Evolutionary conservation across 2,113 vertebrate genomes (phyloP).

Genomic region (Antechinus stuartii): DNA sequence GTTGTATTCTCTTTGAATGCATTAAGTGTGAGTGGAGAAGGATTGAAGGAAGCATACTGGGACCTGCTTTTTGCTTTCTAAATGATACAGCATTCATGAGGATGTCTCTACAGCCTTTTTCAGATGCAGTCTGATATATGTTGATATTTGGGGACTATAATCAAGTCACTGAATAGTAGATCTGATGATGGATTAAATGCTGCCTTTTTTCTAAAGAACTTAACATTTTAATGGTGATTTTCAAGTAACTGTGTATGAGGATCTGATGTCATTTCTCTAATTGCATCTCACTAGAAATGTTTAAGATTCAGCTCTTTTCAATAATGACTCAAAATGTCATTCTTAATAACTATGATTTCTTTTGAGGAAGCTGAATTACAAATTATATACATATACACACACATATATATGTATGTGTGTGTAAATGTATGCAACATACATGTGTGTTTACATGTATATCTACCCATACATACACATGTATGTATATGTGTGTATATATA

Average conservation of each 20-base stretch:
- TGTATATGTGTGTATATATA: too few species aligned
- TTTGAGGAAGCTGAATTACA: conserved; percentile 81
- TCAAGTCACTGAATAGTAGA: conserved; percentile 16
- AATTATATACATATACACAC: conserved; percentile 74
- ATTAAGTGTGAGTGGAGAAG: conserved; percentile 36
- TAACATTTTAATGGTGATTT: conserved; percentile 30
- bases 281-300: conserved; percentile 66
- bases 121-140: conserved; percentile 62
- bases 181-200: conserved; percentile 8
- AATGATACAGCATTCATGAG: conserved; percentile 58
- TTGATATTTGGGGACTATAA: conserved; percentile 41
- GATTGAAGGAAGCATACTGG: not conserved
- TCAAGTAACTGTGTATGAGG: conserved; percentile 66
- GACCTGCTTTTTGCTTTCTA: conserved; percentile 61
- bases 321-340: conserved; percentile 76
- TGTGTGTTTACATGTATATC: too few species aligned
- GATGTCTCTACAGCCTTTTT: conserved; percentile 47
- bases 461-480: too few species aligned
- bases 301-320: conserved; percentile 58
- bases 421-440: too few species aligned
- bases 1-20: conserved; percentile 60
- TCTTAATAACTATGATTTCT: conserved; percentile 74
- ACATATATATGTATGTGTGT: too few species aligned
- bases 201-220: conserved; percentile 22
- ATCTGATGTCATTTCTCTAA: conserved; percentile 79